Conservation (phyloP, 2,888 invertebrate genomes). For the Microctonus hyperodae region DNA sequence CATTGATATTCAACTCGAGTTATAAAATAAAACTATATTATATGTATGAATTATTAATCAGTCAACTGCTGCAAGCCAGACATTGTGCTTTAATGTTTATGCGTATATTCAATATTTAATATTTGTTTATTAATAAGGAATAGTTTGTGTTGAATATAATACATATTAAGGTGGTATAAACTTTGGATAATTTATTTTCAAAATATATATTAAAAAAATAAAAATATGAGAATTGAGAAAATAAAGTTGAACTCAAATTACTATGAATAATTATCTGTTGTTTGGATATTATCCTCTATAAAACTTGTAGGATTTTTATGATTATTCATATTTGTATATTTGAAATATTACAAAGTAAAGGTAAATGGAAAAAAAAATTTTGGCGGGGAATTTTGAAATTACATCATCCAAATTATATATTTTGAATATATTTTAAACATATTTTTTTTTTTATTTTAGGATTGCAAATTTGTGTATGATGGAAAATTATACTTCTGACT, state of each 20-base stretch:
- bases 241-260: background rate
- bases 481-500: conserved; percentile 86
- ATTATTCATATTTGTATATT: background rate
- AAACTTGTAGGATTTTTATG: too few relatives aligned
- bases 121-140: background rate
- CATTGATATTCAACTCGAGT: conserved; percentile 37
- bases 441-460: background rate
- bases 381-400: background rate
- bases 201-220: background rate
- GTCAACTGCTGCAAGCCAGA: background rate
- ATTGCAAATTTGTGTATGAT: too few relatives aligned
- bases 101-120: background rate
- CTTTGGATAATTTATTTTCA: background rate
- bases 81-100: background rate
- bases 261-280: too few relatives aligned
- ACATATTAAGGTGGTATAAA: background rate
- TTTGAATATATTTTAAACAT: too few relatives aligned
- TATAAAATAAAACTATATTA: conserved; percentile 47
- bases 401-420: too few relatives aligned
- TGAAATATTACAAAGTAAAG: background rate
- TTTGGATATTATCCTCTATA: background rate
- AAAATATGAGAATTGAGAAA: background rate
- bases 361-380: background rate
- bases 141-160: background rate
- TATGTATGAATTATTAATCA: conserved; percentile 6